phyloP scores from a whole-genome alignment of 2,797 vertebrate species.

The Clarias platycephalus region DNA sequence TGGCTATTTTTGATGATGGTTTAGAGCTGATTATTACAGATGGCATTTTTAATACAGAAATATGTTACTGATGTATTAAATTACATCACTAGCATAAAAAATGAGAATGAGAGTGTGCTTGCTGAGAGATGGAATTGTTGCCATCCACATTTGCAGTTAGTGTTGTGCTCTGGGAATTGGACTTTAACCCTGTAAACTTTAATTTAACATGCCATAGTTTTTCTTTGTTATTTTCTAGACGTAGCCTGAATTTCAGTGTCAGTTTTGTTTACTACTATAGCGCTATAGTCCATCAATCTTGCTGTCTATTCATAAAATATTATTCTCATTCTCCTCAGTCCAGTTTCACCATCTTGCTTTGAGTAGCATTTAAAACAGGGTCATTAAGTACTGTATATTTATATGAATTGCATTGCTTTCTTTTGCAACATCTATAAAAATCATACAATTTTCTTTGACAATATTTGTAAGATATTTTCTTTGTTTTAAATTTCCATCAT shows the following conservation, averaged over 20 bases:
- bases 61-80: not conserved
- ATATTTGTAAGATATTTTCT: too few species aligned
- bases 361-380: not conserved
- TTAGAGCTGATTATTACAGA: not conserved
- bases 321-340: not conserved
- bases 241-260: not conserved
- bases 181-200: not conserved
- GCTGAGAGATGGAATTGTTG: too few species aligned
- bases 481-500: too few species aligned
- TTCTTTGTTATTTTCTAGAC: not conserved
- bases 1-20: not conserved
- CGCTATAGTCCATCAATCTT: not conserved
- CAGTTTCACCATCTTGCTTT: not conserved
- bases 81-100: too few species aligned
- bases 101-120: too few species aligned
- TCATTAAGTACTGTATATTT: not conserved
- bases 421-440: too few species aligned
- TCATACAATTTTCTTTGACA: too few species aligned
- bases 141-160: too few species aligned
- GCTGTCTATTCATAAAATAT: not conserved
- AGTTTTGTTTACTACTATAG: not conserved
- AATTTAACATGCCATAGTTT: not conserved
- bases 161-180: too few species aligned
- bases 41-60: not conserved
- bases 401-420: not conserved